phyloP scores from a whole-genome alignment of 2,888 invertebrate species.

The Parasteatoda lunata region DNA sequence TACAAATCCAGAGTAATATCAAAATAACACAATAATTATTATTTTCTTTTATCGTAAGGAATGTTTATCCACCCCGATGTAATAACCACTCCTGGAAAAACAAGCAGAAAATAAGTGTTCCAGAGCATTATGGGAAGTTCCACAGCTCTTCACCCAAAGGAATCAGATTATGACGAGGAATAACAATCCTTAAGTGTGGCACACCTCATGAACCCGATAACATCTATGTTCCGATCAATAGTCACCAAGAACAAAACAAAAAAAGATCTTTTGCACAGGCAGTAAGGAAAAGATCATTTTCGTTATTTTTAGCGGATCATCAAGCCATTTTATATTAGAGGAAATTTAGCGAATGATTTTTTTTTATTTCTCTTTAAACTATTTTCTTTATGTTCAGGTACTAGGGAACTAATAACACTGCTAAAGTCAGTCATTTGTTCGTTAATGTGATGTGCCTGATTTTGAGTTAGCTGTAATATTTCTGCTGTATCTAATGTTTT shows the following conservation, averaged over 20 bases:
- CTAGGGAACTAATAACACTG: conserved; percentile 34
- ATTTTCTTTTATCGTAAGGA: conserved; percentile 4
- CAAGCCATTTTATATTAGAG: conserved; percentile 38
- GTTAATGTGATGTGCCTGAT: conserved; percentile 12
- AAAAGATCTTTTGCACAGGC: background rate
- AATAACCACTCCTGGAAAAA: conserved; percentile 3
- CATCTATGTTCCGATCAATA: conserved; percentile 41
- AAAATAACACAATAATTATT: too few relatives aligned
- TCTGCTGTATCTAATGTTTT: too few relatives aligned
- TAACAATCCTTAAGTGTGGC: conserved; percentile 48
- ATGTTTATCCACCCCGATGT: conserved; percentile 12
- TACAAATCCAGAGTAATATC: too few relatives aligned
- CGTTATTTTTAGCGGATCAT: conserved; percentile 59
- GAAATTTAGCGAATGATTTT: conserved; percentile 35
- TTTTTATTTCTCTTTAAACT: conserved; percentile 16
- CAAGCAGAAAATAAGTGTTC: background rate
- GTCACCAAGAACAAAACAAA: background rate
- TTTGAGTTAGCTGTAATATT: too few relatives aligned
- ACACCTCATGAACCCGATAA: conserved; percentile 38
- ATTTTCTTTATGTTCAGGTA: conserved; percentile 19
- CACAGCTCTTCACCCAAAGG: conserved; percentile 49
- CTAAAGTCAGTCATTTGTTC: conserved; percentile 28
- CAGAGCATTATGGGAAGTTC: conserved; percentile 45
- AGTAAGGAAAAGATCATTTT: conserved; percentile 24
- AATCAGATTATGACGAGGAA: conserved; percentile 56